Conservation (phyloP, 2,888 invertebrate species). For the Phrixothrix hirtus region DNA sequence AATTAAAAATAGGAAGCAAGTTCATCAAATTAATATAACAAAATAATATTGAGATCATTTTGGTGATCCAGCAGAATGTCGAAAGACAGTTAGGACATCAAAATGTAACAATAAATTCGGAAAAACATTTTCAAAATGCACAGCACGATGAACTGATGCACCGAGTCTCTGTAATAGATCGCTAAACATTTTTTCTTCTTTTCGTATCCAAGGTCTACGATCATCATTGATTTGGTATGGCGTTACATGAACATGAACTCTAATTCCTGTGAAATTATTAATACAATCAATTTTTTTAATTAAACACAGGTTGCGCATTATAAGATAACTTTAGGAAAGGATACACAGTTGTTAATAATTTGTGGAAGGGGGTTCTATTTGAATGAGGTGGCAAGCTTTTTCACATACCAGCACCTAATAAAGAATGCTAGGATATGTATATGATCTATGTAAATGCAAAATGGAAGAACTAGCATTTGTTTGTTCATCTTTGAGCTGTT, state of each 20-base stretch:
- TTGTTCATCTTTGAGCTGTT: no score
- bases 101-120: slow-evolving; percentile 76
- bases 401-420: no score
- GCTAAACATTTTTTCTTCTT: slow-evolving; percentile 79
- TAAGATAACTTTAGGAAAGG: no score
- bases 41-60: slow-evolving; percentile 30
- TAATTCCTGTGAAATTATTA: slow-evolving; percentile 61
- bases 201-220: slow-evolving; percentile 80
- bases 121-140: slow-evolving; percentile 65
- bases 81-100: slow-evolving; percentile 63
- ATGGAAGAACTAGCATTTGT: no score
- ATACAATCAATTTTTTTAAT: not conserved
- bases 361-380: no score
- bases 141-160: slow-evolving; percentile 64
- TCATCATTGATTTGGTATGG: slow-evolving; percentile 88
- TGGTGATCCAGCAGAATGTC: slow-evolving; percentile 15
- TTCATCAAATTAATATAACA: no score
- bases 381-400: no score
- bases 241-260: slow-evolving; percentile 79
- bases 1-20: not conserved
- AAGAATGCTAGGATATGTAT: no score
- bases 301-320: slow-evolving; percentile 9
- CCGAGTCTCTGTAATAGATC: slow-evolving; percentile 67
- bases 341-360: no score
- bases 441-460: no score